These are phyloP conservation scores for Syngnathus rostellatus DNA, from an alignment of 2,797 vertebrate species.

Conservation along the genomic window DNA sequence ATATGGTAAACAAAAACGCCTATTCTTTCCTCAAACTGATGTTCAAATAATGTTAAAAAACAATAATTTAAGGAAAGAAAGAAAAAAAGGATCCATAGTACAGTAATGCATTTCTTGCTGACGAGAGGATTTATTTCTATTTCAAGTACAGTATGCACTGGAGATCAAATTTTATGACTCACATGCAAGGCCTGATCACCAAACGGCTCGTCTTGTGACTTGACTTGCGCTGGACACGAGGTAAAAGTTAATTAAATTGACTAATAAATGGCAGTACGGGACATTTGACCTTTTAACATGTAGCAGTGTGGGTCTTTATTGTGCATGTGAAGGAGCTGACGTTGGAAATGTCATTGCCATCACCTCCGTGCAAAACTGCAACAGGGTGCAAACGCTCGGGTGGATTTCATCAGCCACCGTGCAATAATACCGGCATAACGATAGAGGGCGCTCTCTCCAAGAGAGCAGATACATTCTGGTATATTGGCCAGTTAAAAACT, in stretches of 20 bases:
- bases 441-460: conserved; percentile 36
- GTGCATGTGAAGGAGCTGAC: not conserved
- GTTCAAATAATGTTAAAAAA: not conserved
- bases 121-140: not conserved
- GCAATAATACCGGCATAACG: conserved; percentile 47
- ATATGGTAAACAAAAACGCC: too few species aligned
- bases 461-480: conserved; percentile 13
- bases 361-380: not conserved
- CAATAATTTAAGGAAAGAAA: not conserved
- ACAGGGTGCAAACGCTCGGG: conserved; percentile 40
- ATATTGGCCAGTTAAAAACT: conserved; percentile 7
- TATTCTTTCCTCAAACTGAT: too few species aligned
- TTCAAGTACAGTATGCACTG: not conserved
- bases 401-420: conserved; percentile 70
- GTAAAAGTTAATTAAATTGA: not conserved
- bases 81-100: not conserved
- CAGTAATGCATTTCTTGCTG: not conserved
- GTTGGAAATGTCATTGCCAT: too few species aligned
- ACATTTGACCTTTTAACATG: not conserved
- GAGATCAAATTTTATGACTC: conserved; percentile 2
- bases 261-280: not conserved
- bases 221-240: not conserved
- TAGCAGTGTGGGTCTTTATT: too few species aligned
- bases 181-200: not conserved
- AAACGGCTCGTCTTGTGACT: not conserved